Evolutionary conservation across 30 jellyfish, hydroid and myxozoan genomes (phyloP), one percentile per base, ranked within the genome.

Genomic region (Cassiopea andromeda): DNA sequence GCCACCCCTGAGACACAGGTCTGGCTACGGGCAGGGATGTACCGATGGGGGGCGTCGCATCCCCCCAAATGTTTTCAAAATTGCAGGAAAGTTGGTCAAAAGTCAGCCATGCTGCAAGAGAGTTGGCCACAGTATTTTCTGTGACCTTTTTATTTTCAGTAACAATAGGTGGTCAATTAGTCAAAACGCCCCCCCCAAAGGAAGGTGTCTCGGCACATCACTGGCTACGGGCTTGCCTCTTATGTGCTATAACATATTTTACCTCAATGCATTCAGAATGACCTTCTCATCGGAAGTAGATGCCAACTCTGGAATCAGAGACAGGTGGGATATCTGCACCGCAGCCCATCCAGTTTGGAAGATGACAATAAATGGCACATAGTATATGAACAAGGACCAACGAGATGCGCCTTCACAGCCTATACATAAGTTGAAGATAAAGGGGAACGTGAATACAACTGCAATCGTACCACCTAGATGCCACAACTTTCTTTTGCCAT

Each of bases 281-380:
- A 93, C 98, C 78, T 88, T 88, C 43, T 94, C 98, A 15, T 78
- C 77, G 38, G 80, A 66, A n/a, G 88, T 60, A 2, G 81, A 18
- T 7, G 98, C 93, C 78, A 93, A 59, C 38, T 89, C 98, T 43
- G 98, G 98, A 0, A 93, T 93, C 48, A 93, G 84, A 17, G 98
- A 77, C 67, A 93, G 68, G 74, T 93, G 98, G 1, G 98, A 93
- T 2, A 93, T 93, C 87, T 93, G 98, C 13, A 92, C 82, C 6
- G 97, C 78, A 1, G 98, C 98, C 98, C 98, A 93, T 14, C 98
- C 97, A 69, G 79, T 68, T 73, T 94, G 98, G 77, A 94, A 94
- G 60, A 94, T 48, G 64, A 94, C 85, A 18, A 94, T 80, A 48
- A 94, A 89, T 8, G 97, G 97, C 5, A 80, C 87, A 75, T 94